Evolutionary conservation across 1,140 invertebrate species (phyloP), one percentile per base, ranked within the genome.

Genomic region (Archegozetes longisetosus): DNA sequence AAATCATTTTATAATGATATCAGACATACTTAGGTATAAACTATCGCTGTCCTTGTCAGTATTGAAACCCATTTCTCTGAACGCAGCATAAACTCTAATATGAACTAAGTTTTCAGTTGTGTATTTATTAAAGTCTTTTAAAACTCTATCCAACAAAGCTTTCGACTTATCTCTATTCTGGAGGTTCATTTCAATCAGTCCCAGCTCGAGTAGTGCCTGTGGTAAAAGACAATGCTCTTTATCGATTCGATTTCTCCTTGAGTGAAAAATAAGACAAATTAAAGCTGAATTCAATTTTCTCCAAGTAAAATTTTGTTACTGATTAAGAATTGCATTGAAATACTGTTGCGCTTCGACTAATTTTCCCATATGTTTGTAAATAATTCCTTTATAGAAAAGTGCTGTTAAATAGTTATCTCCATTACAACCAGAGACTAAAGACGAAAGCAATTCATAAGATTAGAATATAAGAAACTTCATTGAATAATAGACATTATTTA

Each of bases 121-220:
- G 29, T 64, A 64, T 4, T 51, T 51, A 47, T 71, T 71, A 14
- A 70, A 73, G 56, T 70, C 68, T 25, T 68, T 67, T 52, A 84
- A 90, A 3, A 87, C 86, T 65, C 85, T 83, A 66, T 91, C 84
- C 28, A 96, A 73, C 50, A 83, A 78, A n/a, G 77, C 71, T 54
- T 83, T 78, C 3, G 88, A 86, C 59, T 81, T 79, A 23, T 82
- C 74, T 29, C 17, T n/a, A 24, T 57, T 57, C 17, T 24, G 17
- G 26, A 47, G 13, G n/a, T 57, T 46, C 9, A 57, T 47, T 28
- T 57, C 55, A 50, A 57, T 57, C 29, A 57, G 32, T 1, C 55
- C 55, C 40, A 57, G 24, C 29, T 57, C 55, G 9, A 57, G 22
- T 57, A 46, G 40, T 24, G 55, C 23, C 55, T 47, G 40, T 26